Percentiles rank a stretch among this genome's conserved stretches.
Conservation (phyloP, 2,113 vertebrate genomes). For the Lophius piscatorius region DNA sequence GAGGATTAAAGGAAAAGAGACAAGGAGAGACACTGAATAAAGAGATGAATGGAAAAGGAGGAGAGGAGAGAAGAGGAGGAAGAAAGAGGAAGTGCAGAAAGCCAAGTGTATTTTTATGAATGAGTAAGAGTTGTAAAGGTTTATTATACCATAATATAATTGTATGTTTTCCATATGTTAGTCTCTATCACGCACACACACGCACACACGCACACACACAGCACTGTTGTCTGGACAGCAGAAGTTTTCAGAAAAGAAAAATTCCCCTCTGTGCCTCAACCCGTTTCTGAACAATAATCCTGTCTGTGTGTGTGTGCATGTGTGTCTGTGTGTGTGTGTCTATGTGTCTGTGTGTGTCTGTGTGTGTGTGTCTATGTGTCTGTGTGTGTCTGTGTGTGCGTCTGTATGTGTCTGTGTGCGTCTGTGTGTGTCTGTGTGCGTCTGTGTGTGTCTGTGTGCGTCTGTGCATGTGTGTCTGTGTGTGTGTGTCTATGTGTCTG, state of each 20-base stretch:
- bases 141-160: background rate
- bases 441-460: no score
- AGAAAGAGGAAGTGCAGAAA: background rate
- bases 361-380: no score
- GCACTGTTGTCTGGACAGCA: conserved; percentile 7
- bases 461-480: no score
- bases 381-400: no score
- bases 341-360: no score
- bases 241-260: conserved; percentile 7
- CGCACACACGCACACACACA: conserved; percentile 9
- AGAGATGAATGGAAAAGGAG: background rate
- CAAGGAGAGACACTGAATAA: background rate
- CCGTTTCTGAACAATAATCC: background rate
- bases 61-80: background rate
- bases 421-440: no score
- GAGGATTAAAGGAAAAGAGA: background rate
- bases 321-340: no score
- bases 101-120: conserved; percentile 23
- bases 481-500: background rate
- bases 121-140: conserved; percentile 10
- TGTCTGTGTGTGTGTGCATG: no score
- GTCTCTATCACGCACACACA: background rate
- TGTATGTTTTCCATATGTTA: background rate
- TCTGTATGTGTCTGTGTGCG: no score
- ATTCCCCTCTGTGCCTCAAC: conserved; percentile 15